Evolutionary conservation across 1,140 invertebrate species (phyloP).

Genomic region (Achatina immaculata): DNA sequence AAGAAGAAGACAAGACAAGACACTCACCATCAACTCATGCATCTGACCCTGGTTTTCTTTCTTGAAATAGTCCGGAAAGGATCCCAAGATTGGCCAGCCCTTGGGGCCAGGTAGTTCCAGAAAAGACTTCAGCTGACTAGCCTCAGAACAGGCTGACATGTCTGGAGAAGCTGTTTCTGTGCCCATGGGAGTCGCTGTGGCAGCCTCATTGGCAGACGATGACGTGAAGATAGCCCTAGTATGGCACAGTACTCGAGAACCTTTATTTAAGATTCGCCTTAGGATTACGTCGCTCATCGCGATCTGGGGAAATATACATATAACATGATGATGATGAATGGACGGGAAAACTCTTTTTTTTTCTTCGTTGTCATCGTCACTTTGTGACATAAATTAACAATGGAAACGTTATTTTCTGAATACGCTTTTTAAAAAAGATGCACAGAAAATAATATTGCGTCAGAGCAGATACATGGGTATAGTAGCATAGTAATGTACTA

Average conservation of each 20-base stretch:
- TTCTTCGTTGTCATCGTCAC: too few species aligned
- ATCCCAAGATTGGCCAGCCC: constrained; percentile 54
- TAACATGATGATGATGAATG: too few species aligned
- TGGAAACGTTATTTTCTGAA: too few species aligned
- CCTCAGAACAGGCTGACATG: neutral
- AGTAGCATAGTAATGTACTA: too few species aligned
- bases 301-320: neutral
- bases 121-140: constrained; percentile 22
- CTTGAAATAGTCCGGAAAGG: constrained; percentile 52
- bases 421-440: too few species aligned
- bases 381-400: too few species aligned
- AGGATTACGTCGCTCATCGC: constrained; percentile 7
- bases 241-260: neutral
- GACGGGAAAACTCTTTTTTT: too few species aligned
- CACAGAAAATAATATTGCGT: too few species aligned
- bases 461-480: too few species aligned
- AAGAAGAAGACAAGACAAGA: constrained; percentile 4
- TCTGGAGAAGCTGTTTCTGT: neutral
- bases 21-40: constrained; percentile 58
- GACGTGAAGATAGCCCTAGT: neutral
- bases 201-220: neutral
- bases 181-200: neutral
- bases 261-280: neutral
- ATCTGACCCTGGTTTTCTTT: constrained; percentile 56
- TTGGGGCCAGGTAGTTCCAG: constrained; percentile 53